phyloP scores from a whole-genome alignment of 2,888 invertebrate genomes.

The Macrophya alboannulata region DNA sequence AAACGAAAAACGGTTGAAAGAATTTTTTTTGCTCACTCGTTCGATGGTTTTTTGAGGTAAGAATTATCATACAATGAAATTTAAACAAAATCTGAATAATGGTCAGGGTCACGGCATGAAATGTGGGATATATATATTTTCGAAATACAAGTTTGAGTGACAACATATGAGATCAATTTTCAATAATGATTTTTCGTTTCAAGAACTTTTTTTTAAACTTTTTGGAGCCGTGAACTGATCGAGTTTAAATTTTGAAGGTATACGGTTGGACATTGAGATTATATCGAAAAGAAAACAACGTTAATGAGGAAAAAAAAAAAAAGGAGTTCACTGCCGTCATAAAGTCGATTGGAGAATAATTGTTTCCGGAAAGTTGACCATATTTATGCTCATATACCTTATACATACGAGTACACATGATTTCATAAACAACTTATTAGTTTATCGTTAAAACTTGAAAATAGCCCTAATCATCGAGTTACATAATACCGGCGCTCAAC shows the following conservation, averaged over 20 bases:
- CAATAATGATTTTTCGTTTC: background rate
- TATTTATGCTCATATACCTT: background rate
- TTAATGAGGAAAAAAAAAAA: background rate
- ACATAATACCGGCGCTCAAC: slow-evolving; percentile 24
- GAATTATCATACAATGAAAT: too few relatives aligned
- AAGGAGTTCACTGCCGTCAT: background rate
- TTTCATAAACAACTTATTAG: slow-evolving; percentile 1
- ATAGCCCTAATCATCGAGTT: slow-evolving; percentile 23
- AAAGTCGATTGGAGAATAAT: background rate
- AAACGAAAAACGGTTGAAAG: too few relatives aligned
- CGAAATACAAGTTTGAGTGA: background rate
- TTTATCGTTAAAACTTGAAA: slow-evolving; percentile 40
- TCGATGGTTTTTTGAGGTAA: too few relatives aligned
- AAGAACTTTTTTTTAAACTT: background rate
- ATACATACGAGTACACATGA: background rate
- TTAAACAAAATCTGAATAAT: too few relatives aligned
- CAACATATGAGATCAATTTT: slow-evolving; percentile 14
- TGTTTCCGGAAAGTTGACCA: background rate
- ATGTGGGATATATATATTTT: background rate
- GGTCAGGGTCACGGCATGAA: too few relatives aligned
- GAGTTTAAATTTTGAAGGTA: background rate
- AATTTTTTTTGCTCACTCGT: too few relatives aligned
- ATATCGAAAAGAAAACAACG: background rate
- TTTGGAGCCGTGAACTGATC: background rate
- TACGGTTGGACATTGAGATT: background rate